Conservation (phyloP, 2,888 invertebrate species). For the Morpho helenor region DNA sequence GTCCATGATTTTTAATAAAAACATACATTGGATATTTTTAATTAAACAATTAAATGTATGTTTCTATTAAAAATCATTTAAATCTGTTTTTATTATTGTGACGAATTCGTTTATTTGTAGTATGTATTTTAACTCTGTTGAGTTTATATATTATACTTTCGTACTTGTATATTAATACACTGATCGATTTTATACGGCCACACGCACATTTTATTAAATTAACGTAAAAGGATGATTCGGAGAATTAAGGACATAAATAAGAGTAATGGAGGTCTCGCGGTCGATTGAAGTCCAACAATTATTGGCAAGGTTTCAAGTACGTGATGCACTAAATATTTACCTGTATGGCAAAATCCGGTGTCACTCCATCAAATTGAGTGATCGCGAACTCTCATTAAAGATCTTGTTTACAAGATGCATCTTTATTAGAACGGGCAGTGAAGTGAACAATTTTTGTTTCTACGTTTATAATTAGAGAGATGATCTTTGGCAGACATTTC, state of each 20-base stretch:
- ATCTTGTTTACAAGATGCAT: conserved; percentile 37
- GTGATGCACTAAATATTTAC: conserved; percentile 69
- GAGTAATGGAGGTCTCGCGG: conserved; percentile 53
- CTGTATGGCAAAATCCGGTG: conserved; percentile 57
- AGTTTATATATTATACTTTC: conserved; percentile 12
- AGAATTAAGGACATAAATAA: conserved; percentile 57
- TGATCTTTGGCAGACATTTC: conserved; percentile 57
- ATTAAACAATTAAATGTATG: too few relatives aligned
- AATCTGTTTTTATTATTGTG: too few relatives aligned
- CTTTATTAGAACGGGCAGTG: conserved; percentile 46
- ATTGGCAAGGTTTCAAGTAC: conserved; percentile 70
- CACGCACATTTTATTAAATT: conserved; percentile 24
- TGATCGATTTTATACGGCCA: background rate
- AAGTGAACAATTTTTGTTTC: conserved; percentile 44
- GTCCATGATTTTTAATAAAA: too few relatives aligned
- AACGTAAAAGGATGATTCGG: conserved; percentile 37
- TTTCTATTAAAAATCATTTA: too few relatives aligned
- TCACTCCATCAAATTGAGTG: conserved; percentile 45
- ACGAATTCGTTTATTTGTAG: too few relatives aligned
- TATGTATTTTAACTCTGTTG: background rate
- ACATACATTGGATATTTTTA: too few relatives aligned
- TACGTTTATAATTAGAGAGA: conserved; percentile 56
- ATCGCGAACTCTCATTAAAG: conserved; percentile 31
- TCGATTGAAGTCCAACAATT: conserved; percentile 68
- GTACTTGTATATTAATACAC: background rate